These are phyloP conservation scores for Penelope pileata DNA, from an alignment of 2,113 vertebrate genomes.

Conservation along the genomic window DNA sequence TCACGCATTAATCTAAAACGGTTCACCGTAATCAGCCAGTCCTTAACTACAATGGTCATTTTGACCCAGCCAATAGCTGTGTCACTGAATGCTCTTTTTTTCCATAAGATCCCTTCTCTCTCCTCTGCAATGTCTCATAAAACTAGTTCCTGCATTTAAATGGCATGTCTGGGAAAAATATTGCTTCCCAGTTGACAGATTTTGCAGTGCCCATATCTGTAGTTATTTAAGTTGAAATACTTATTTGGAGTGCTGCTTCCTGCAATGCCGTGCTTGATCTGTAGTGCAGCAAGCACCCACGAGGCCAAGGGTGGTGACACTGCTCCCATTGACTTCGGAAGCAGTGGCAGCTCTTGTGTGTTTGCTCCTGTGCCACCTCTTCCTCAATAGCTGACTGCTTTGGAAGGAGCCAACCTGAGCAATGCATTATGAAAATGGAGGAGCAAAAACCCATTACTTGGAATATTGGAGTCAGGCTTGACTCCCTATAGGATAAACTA, in stretches of 20 bases:
- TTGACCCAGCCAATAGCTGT: neutral
- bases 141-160: neutral
- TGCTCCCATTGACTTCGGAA: neutral
- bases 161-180: neutral
- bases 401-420: neutral
- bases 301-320: neutral
- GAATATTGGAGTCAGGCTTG: neutral
- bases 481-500: neutral
- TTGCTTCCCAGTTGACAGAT: neutral
- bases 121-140: neutral
- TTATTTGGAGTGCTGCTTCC: neutral
- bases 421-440: accelerated
- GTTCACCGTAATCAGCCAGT: neutral
- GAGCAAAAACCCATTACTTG: neutral
- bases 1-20: neutral
- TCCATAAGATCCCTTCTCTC: neutral
- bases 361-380: neutral
- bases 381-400: neutral
- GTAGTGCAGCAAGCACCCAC: neutral
- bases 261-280: neutral
- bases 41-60: neutral
- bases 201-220: neutral
- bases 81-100: accelerated
- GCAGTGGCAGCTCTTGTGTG: neutral
- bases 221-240: neutral